Evolutionary conservation across 2,797 vertebrate species (phyloP).

Genomic region (Cryptoprocta ferox): DNA sequence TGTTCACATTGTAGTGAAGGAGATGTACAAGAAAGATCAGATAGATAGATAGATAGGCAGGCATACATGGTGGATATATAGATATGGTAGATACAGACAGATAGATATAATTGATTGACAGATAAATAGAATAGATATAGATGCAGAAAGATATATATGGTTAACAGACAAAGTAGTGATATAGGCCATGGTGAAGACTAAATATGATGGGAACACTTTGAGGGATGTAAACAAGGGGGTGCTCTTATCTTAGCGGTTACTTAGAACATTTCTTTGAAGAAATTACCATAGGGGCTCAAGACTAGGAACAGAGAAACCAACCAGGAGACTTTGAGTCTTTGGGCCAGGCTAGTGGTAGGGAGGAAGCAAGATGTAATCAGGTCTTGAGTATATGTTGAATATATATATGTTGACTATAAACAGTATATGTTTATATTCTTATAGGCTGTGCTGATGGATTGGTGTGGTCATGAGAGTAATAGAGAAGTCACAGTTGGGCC

Average conservation of each 20-base stretch:
- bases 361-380: not conserved
- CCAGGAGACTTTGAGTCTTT: too few relatives aligned
- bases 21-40: not conserved
- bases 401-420: too few relatives aligned
- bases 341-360: not conserved
- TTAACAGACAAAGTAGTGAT: too few relatives aligned
- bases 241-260: not conserved
- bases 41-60: not conserved
- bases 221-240: not conserved
- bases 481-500: not conserved
- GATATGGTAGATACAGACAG: not conserved
- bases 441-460: not conserved
- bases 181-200: not conserved
- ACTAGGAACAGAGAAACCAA: not conserved
- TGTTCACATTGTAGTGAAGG: not conserved
- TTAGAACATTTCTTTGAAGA: not conserved
- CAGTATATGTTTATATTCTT: too few relatives aligned
- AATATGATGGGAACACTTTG: not conserved
- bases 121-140: not conserved
- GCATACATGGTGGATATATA: not conserved
- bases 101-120: not conserved
- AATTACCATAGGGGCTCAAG: not conserved
- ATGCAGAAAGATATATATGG: not conserved
- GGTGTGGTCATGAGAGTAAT: not conserved
- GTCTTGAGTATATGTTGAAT: not conserved